Evolutionary conservation across 1,140 invertebrate species (phyloP), one percentile per base, ranked within the genome.

Genomic region (Asobara japonica): DNA sequence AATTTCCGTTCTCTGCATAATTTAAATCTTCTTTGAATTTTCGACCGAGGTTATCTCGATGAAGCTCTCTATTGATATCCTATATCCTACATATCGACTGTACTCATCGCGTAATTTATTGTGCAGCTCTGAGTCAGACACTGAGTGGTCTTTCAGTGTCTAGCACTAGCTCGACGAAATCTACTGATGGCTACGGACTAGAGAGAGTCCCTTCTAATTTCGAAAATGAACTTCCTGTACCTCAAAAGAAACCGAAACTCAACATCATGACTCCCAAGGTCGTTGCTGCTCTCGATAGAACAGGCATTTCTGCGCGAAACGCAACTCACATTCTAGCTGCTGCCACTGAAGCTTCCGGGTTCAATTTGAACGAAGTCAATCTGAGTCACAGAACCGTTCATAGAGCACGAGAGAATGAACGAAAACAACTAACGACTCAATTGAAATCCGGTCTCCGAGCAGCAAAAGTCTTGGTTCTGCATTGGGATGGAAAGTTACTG

Each of bases 401-500:
- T 36, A 60, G 69, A 22, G 64, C 36, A 45, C 30, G 60, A 33
- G 41, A 38, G 4, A 38, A 62, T 41, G 10, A 27, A 10, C 30
- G 69, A 18, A 27, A 62, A 41, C 13, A 71, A 45, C 64, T 71
- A 18, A 61, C 69, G 4, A 45, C 33, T 13, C 60, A 64, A 33
- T 45, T 71, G 18, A 71, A 71, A 71, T 25, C 11, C 45, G 62
- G 65, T 10, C 36, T 71, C n/a, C 13, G 25, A 48, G 22, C 41
- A 11, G 69, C 56, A 36, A 6, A 45, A 62, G 41, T 33, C 41
- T 18, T 64, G 30, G 61, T 71, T 45, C n/a, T 71, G 5, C 69
- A 71, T 25, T 71, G 60, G 69, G 69, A 71, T 71, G 36, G 60
- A 41, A 71, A 71, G 41, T 45, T 71, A 30, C 29, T 71, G 27